phyloP scores from a whole-genome alignment of 2,113 vertebrate genomes.

The Pteronura brasiliensis region DNA sequence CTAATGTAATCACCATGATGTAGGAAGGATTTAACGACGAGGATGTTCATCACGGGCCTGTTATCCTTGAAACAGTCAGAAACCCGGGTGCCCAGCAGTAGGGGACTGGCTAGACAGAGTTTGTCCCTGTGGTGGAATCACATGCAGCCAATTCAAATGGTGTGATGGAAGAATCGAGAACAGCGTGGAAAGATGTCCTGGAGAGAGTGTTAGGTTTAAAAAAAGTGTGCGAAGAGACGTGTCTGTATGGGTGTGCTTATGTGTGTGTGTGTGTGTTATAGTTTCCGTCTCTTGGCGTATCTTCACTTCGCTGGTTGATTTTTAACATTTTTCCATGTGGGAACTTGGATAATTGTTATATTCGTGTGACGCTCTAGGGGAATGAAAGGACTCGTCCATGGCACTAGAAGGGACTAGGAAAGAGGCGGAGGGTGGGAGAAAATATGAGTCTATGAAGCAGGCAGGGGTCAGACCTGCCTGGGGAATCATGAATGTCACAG shows the following conservation, averaged over 20 bases:
- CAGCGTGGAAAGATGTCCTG: neutral
- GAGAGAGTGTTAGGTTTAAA: neutral
- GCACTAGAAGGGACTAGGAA: neutral
- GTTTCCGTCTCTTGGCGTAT: neutral
- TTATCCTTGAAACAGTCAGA: neutral
- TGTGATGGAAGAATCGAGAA: neutral
- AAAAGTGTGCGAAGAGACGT: neutral
- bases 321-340: neutral
- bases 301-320: neutral
- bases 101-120: neutral
- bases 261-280: too few relatives aligned
- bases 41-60: too few relatives aligned
- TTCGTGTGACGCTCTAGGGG: rapidly evolving
- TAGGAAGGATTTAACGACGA: neutral
- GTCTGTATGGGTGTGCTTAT: neutral
- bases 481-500: too few relatives aligned
- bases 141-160: neutral
- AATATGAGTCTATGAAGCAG: neutral
- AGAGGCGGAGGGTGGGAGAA: rapidly evolving
- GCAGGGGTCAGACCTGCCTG: rapidly evolving
- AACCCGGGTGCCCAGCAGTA: rapidly evolving
- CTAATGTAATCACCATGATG: neutral
- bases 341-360: neutral
- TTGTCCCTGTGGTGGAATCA: neutral
- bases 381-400: neutral